Evolutionary conservation across 2,888 invertebrate species (phyloP), one percentile per base, ranked within the genome.

Genomic region (Blera fallax): DNA sequence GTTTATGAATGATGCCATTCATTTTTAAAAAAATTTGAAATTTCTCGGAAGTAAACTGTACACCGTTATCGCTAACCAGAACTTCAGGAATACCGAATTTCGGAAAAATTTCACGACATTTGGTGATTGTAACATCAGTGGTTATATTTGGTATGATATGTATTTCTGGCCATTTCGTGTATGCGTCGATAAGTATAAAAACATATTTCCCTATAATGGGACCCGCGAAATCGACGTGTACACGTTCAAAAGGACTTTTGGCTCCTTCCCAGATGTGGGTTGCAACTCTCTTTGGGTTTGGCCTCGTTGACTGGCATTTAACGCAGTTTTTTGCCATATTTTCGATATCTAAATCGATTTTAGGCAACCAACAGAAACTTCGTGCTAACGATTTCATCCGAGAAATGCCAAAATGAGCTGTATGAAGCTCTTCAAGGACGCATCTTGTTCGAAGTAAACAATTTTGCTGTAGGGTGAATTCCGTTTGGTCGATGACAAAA

Each of bases 121-220:
- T 78, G n/a, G 67, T 43, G 11, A 87, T 87, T 0, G 85, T 87
- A 16, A 70, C 73, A 8, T 65, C 74, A 0, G 88, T 54, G 10
- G 87, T 88, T 32, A 87, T 87, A 62, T 77, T 87, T 6, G 77
- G 43, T 10, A 87, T 18, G 2, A 77, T 50, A 29, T 70, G 73
- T 3, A 89, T 84, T 73, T 89, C 88, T 2, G 88, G 87, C 87
- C 88, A 89, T 27, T 87, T 88, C n/a, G 87, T 88, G 18, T 56
- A 87, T 0, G 87, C 85, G 21, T 87, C 80, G 0, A 85, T 67
- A 0, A 87, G 32, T 5, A 83, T 45, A n/a, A 87, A 83, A 21
- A 85, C 79, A 34, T 64, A 74, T 50, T 73, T 79, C 2, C 87
- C 87, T 18, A 48, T 21, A n/a, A 78, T 34, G 14, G 87, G 87